These are phyloP conservation scores for Drosophila pachea DNA, from an alignment of 1,140 invertebrate genomes.

Conservation along the genomic window DNA sequence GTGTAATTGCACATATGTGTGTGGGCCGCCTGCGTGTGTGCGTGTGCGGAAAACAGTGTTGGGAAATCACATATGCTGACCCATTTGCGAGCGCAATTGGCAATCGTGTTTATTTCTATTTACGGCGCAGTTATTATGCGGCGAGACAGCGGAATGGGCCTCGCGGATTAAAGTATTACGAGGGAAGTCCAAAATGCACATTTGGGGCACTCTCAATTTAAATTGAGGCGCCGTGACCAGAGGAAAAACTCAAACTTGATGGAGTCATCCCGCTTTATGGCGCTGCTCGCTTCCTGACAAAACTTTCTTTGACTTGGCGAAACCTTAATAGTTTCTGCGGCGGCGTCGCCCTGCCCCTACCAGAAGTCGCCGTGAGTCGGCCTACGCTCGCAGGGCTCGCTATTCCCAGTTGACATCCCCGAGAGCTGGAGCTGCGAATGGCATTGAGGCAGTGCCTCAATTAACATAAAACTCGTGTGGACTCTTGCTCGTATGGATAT, in stretches of 20 bases:
- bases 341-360: neutral
- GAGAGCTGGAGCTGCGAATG: constrained; percentile 45
- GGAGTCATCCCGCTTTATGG: constrained; percentile 22
- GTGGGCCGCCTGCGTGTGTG: neutral
- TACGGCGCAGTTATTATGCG: neutral
- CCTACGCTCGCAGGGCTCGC: constrained; percentile 38
- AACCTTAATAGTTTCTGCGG: constrained; percentile 35
- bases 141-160: neutral
- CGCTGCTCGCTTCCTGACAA: constrained; percentile 12
- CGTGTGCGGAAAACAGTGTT: neutral
- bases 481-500: constrained; percentile 38
- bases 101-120: neutral
- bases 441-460: constrained; percentile 72
- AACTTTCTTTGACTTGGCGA: constrained; percentile 33
- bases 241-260: constrained; percentile 14
- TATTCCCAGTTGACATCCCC: constrained; percentile 68
- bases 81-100: neutral
- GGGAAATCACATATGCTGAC: neutral
- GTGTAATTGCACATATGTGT: constrained; percentile 1
- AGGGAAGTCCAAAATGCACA: neutral
- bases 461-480: constrained; percentile 58
- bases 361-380: constrained; percentile 16
- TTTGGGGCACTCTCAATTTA: neutral
- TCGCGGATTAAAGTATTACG: neutral
- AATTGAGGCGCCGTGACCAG: constrained; percentile 1